A percentile compares a stretch with the other conserved stretches of the same genome.
phyloP scores from a whole-genome alignment of 2,113 vertebrate genomes.

The Paralichthys olivaceus region DNA sequence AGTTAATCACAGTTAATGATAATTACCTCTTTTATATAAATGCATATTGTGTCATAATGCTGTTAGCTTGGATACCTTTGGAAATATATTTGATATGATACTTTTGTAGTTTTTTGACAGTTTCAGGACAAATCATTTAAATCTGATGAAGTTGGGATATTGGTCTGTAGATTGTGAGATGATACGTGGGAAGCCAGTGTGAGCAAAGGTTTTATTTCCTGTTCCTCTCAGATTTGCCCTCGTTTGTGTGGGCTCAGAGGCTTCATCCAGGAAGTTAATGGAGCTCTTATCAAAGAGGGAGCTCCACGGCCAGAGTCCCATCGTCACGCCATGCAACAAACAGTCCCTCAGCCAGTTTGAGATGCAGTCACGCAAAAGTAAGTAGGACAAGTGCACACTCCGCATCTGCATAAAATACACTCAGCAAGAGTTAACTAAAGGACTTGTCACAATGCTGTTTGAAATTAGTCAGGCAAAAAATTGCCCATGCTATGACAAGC shows the following conservation, averaged over 20 bases:
- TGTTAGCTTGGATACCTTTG: too few species aligned
- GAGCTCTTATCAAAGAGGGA: slow-evolving; percentile 97
- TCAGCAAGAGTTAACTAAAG: not conserved
- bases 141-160: too few species aligned
- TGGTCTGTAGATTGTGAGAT: not conserved
- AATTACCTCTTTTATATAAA: not conserved
- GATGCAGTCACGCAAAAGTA: slow-evolving; percentile 99
- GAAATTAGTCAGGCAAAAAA: not conserved
- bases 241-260: slow-evolving; percentile 96
- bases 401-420: not conserved
- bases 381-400: slow-evolving; percentile 57
- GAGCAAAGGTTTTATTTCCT: not conserved
- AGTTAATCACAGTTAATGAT: not conserved
- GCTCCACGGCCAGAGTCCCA: slow-evolving; percentile 97
- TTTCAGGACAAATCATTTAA: too few species aligned
- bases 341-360: slow-evolving; percentile 99
- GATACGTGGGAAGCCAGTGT: too few species aligned
- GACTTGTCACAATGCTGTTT: not conserved
- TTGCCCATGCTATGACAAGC: not conserved
- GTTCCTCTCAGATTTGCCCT: slow-evolving; percentile 89
- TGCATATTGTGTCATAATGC: not conserved
- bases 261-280: slow-evolving; percentile 96
- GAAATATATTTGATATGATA: too few species aligned
- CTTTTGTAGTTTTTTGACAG: too few species aligned
- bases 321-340: slow-evolving; percentile 98